Conservation (phyloP, 2,113 vertebrate genomes). For the Equus przewalskii region DNA sequence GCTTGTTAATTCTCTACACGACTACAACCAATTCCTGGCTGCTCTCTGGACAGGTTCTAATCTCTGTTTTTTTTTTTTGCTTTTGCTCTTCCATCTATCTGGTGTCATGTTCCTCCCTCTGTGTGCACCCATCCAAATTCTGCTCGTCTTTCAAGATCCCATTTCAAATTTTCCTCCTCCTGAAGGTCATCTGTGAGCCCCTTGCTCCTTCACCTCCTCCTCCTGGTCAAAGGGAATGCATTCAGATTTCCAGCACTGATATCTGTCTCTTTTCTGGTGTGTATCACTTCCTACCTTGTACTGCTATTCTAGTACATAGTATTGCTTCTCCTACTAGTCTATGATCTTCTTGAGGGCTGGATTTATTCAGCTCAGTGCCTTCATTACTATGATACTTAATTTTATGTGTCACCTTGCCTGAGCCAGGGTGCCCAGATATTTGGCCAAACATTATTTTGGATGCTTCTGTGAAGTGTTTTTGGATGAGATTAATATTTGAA, state of each 20-base stretch:
- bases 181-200: neutral
- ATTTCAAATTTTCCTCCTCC: neutral
- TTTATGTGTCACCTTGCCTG: neutral
- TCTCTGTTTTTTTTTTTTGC: neutral
- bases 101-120: neutral
- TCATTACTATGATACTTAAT: neutral
- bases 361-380: neutral
- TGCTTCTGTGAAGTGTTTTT: neutral
- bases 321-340: neutral
- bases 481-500: neutral
- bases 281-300: neutral
- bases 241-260: neutral
- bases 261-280: neutral
- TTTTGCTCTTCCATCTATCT: neutral
- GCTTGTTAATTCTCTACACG: neutral
- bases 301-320: neutral
- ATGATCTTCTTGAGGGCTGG: neutral
- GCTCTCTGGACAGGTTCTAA: neutral
- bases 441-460: neutral
- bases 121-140: neutral
- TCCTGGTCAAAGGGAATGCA: neutral
- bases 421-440: neutral
- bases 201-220: neutral
- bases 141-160: neutral
- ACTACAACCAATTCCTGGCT: neutral